Base-by-base conservation (phyloP, 2,888 invertebrate genomes). In the Gerris lacustris region DNA sequence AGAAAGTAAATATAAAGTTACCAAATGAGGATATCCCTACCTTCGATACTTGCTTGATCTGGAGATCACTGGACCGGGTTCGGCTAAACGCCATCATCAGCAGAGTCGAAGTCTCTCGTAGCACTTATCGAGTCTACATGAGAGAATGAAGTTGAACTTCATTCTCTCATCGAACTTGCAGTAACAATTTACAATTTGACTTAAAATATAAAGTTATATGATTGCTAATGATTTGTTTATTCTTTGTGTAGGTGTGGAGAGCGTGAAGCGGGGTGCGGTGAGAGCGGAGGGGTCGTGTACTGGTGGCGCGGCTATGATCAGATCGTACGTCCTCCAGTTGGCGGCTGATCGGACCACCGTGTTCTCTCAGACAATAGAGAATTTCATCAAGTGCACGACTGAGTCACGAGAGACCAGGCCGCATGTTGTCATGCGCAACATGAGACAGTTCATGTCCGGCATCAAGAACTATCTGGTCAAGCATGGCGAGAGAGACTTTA, bases 401-500 rank as follows among this genome's bases (percentile, higher is more conserved):
- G 95, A 96, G 78, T 92, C 94, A 15, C 89, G 90, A 75, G 95
- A 96, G 79, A 88, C 87, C 45, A 91, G 90, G 77, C 95, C 95
- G 0, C 91, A 91, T 80, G 85, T 93, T 71, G 91, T 91, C 74
- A 92, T 92, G 92, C 85, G 92, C 73, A 92, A 92, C 78, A 92
- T 96, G 84, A 86, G 96, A 0, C 96, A 96, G 80, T 98, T 97
- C 80, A 96, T 97, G 93, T 96, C 93, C 17, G 97, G 96, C 71
- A 96, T 98, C 89, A 97, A 97, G 81, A 98, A 98, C 81, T 98
- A 96, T 81, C 84, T 97, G 73, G 92, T 96, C 47, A 96, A 96
- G 78, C 94, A 96, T 77, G 96, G 96, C 18, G 96, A 97, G 79
- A 88, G 91, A 73, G 92, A 92, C 76, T 92, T 97, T 79, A 93